Conservation (phyloP, 1,140 invertebrate genomes). For the Orchestia grillus region DNA sequence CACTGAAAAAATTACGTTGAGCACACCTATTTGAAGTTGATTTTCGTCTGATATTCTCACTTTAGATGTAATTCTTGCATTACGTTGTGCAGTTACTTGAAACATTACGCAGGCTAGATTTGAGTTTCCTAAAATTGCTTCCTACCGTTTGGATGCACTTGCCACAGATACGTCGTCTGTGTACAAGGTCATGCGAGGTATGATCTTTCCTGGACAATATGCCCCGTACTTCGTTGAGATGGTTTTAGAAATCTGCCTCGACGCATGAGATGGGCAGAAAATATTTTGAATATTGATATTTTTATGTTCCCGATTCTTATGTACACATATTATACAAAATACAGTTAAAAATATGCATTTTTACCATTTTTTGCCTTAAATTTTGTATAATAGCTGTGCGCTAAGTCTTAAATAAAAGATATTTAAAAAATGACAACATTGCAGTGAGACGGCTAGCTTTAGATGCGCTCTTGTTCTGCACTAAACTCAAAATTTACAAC, state of each 20-base stretch:
- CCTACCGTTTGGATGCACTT: background rate
- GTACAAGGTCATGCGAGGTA: background rate
- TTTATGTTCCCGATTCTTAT: no score
- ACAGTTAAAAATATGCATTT: no score
- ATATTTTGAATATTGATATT: no score
- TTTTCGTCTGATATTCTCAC: background rate
- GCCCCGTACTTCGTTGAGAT: no score
- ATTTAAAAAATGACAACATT: background rate
- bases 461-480: background rate
- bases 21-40: background rate
- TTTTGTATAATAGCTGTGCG: no score
- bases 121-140: background rate
- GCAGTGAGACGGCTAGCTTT: background rate
- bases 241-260: no score
- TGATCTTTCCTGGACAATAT: background rate
- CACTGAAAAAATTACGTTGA: background rate
- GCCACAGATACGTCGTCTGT: background rate
- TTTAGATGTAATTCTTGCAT: background rate
- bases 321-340: no score
- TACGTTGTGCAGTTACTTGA: no score
- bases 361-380: no score
- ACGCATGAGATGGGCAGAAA: no score
- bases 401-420: no score
- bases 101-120: background rate
- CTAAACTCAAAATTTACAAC: background rate